Evolutionary conservation across 92 coral and sea anemone genomes (phyloP).

Genomic region (Hydrozoanthus gracilis): DNA sequence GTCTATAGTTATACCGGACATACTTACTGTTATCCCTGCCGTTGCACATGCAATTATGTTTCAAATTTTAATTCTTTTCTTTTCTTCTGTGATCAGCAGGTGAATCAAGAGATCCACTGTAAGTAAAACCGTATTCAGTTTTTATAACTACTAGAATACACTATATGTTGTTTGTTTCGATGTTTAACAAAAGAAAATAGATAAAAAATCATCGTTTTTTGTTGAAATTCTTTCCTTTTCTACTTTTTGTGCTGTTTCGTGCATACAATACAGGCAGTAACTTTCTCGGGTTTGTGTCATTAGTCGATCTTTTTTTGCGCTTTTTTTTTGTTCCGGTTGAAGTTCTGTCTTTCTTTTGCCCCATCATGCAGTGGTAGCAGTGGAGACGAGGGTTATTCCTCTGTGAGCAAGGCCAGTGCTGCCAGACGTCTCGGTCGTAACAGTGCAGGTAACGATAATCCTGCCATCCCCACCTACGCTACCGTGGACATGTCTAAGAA

Average conservation of each 20-base stretch:
- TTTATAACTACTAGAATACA: too few relatives aligned
- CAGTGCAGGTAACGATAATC: not conserved
- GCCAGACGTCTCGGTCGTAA: conserved; percentile 32
- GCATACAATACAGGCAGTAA: too few relatives aligned
- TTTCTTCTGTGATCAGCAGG: conserved; percentile 15
- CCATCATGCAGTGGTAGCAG: not conserved
- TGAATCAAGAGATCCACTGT: not conserved
- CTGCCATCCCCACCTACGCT: conserved; percentile 29
- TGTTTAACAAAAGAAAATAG: too few relatives aligned
- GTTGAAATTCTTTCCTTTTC: too few relatives aligned
- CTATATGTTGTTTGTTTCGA: not conserved
- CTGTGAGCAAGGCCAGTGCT: conserved; percentile 29
- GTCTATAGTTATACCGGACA: not conserved
- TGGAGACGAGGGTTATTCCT: conserved; percentile 12
- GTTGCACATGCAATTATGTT: not conserved
- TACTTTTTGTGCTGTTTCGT: too few relatives aligned
- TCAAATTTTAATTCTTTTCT: not conserved
- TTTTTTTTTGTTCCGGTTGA: not conserved
- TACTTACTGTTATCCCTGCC: not conserved
- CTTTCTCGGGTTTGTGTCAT: too few relatives aligned
- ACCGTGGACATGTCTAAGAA: conserved; percentile 35
- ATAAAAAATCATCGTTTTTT: too few relatives aligned
- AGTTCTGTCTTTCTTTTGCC: not conserved
- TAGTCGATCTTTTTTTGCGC: not conserved
- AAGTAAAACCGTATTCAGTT: not conserved